A percentile compares a stretch with the other conserved stretches of the same genome.
Evolutionary conservation across 35 echinoderm and acorn worm species (phyloP).

Genomic region (Diadema setosum): DNA sequence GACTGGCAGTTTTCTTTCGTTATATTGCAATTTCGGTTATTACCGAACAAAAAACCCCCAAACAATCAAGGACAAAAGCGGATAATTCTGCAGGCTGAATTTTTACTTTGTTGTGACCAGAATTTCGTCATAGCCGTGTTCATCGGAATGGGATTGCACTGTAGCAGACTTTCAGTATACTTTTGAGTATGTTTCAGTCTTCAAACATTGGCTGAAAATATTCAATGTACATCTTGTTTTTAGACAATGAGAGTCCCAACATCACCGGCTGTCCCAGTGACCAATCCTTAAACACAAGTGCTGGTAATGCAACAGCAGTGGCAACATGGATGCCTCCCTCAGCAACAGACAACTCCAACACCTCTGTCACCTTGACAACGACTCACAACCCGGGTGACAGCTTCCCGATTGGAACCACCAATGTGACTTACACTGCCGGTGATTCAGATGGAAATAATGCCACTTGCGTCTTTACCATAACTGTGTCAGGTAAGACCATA

Average conservation of each 20-base stretch:
- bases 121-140: no score
- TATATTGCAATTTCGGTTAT: no score
- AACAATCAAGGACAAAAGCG: no score
- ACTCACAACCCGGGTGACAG: neutral
- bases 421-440: neutral
- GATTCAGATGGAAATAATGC: constrained; percentile 4
- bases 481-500: neutral
- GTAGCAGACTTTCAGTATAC: no score
- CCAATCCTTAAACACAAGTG: neutral
- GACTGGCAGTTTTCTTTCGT: no score
- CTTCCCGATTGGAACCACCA: neutral
- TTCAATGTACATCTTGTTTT: no score
- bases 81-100: no score
- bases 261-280: neutral
- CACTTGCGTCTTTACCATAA: constrained; percentile 12
- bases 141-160: no score
- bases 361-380: constrained; percentile 12
- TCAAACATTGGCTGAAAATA: no score
- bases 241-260: neutral
- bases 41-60: no score
- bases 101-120: no score
- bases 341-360: neutral
- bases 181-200: no score
- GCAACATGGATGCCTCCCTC: neutral
- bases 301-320: neutral